A percentile compares a stretch with the other conserved stretches of the same genome.
Conservation (phyloP, 2,888 invertebrate genomes). For the Alviniconcha strummeri region DNA sequence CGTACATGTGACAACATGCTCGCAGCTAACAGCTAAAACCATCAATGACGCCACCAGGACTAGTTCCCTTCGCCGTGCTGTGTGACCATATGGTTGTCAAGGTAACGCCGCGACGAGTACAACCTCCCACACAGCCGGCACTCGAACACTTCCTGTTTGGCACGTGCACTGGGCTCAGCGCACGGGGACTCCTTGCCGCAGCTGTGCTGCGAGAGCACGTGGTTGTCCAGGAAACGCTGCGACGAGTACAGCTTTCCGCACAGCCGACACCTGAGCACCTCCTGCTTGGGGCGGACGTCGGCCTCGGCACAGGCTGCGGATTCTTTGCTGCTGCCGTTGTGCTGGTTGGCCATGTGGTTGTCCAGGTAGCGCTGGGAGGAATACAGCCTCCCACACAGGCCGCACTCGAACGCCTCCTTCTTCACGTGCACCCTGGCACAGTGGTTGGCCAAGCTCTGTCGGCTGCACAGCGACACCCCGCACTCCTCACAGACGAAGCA, state of each 20-base stretch:
- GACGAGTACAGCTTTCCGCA: not conserved
- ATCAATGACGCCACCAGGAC: no score
- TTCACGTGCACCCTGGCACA: not conserved
- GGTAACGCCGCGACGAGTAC: slow-evolving; percentile 17
- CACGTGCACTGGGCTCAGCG: no score
- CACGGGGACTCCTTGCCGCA: no score
- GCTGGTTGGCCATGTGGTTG: slow-evolving; percentile 16
- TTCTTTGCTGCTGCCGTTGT: not conserved
- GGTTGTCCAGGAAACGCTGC: not conserved
- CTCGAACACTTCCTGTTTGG: not conserved
- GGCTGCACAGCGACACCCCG: not conserved
- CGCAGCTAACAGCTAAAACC: no score
- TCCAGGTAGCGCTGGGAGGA: slow-evolving; percentile 20
- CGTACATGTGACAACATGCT: no score
- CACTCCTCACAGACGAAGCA: not conserved
- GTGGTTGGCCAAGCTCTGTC: slow-evolving; percentile 21
- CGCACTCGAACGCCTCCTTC: not conserved
- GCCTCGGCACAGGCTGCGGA: no score
- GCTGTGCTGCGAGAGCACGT: not conserved
- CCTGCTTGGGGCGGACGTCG: not conserved
- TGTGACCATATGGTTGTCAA: slow-evolving; percentile 14
- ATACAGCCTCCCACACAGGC: slow-evolving; percentile 10
- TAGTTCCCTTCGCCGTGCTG: not conserved
- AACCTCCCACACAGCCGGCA: slow-evolving; percentile 6
- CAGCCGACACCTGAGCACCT: not conserved